Evolutionary conservation across 1,140 invertebrate genomes (phyloP).

Genomic region (Octopus sinensis): DNA sequence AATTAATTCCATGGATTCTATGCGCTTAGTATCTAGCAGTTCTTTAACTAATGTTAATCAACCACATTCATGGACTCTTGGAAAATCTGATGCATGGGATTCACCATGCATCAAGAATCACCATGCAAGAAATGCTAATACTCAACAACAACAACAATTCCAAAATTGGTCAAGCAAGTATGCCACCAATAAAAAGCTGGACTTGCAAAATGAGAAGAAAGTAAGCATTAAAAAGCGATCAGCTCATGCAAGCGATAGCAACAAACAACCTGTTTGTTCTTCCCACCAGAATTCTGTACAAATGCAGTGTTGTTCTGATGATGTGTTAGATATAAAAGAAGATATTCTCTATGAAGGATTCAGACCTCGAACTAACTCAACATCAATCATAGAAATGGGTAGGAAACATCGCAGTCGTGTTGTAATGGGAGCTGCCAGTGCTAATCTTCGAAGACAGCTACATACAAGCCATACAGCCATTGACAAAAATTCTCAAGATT

Average conservation of each 20-base stretch:
- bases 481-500: background rate
- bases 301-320: background rate
- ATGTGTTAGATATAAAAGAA: background rate
- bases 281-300: background rate
- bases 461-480: background rate
- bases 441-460: background rate
- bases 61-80: background rate
- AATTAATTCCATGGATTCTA: background rate
- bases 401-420: constrained; percentile 3
- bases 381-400: constrained; percentile 5
- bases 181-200: background rate
- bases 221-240: background rate
- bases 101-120: background rate
- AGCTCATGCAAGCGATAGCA: background rate
- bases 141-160: background rate
- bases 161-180: background rate
- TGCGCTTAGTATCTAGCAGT: background rate
- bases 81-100: background rate
- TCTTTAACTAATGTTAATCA: constrained; percentile 4
- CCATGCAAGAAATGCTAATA: background rate
- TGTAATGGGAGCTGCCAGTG: constrained; percentile 10
- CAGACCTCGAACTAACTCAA: background rate
- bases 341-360: background rate
- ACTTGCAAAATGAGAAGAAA: background rate
- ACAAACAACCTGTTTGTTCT: background rate